Evolutionary conservation across 2,113 vertebrate species (phyloP), one percentile per base, ranked within the genome.

Genomic region (Amphilophus citrinellus): DNA sequence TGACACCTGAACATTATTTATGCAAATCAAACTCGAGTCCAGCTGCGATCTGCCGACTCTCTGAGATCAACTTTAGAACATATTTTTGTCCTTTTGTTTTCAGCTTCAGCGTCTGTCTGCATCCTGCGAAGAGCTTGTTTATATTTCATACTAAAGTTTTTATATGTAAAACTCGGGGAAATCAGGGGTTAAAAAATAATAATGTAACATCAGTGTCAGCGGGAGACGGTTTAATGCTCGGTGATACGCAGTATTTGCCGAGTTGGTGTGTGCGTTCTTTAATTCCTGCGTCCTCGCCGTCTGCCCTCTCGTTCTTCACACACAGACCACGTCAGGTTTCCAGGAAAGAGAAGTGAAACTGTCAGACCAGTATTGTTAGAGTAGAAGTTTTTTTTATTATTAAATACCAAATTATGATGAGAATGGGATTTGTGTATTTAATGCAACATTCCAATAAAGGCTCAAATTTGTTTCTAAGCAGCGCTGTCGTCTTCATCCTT

Each of bases 361-460:
- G 95, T 97, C 96, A 97, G 96, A 97, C 95, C 97, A 97, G 96
- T 97, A 95, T 97, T 97, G 95, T 89, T 97, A 96, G 94, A 95
- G 92, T 96, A 95, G 95, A 95, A 94, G 90, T 95, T n/a, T 97
- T 96, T 96, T 96, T 97, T 95, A 95, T 95, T 96, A 87, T 95
- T 96, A 95, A 96, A 95, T 95, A 94, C 94, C 95, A 96, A 96
- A 96, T 96, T 95, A 96, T 97, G 92, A 95, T 96, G 94, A 96
- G 4, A 95, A 95, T 94, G 91, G 95, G 96, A 96, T 96, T 97
- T 97, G 95, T 98, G 96, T 97, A 97, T 97, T 97, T 97, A 96
- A 97, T 95, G 95, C 93, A 96, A 96, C 96, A 97, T 98, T 98
- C 97, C 96, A 99, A 99, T 99, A 98, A 98, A 99, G 96, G 96